These are phyloP conservation scores for Ladona fulva DNA, from an alignment of 1,140 invertebrate species.

Conservation along the genomic window DNA sequence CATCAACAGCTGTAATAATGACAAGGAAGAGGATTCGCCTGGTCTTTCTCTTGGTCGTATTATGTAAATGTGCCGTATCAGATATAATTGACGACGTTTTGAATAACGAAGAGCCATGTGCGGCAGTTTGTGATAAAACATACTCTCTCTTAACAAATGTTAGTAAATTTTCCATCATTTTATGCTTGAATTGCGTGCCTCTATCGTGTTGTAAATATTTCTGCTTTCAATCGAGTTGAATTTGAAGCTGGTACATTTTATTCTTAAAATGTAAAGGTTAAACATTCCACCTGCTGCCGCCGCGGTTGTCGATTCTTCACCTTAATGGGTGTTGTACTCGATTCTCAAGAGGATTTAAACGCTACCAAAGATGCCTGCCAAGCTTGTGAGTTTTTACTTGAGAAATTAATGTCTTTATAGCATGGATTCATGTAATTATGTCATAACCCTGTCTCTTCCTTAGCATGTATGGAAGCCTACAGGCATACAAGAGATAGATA, in stretches of 20 bases:
- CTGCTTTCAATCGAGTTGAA: not conserved
- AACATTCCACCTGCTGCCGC: slow-evolving; percentile 6
- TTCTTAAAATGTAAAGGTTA: not conserved
- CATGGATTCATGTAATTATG: too few species aligned
- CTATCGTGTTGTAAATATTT: not conserved
- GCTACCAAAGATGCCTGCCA: not conserved
- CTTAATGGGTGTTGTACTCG: not conserved
- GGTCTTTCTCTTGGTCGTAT: not conserved
- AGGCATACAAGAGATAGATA: slow-evolving; percentile 29
- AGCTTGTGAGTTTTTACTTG: not conserved
- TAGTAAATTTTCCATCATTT: not conserved
- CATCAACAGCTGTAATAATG: not conserved
- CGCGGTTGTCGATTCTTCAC: slow-evolving; percentile 2
- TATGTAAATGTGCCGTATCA: not conserved
- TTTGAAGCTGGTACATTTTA: not conserved
- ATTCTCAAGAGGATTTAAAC: not conserved
- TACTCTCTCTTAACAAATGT: not conserved
- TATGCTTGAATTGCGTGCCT: too few species aligned
- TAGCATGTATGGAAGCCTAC: slow-evolving; percentile 39
- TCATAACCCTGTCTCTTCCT: slow-evolving; percentile 18
- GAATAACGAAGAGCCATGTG: not conserved
- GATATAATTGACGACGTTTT: not conserved
- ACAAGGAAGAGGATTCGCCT: not conserved
- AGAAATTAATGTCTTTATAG: not conserved
- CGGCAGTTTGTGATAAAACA: slow-evolving; percentile 4